Evolutionary conservation across 1,140 invertebrate genomes (phyloP), one percentile per base, ranked within the genome.

Genomic region (Apis florea): DNA sequence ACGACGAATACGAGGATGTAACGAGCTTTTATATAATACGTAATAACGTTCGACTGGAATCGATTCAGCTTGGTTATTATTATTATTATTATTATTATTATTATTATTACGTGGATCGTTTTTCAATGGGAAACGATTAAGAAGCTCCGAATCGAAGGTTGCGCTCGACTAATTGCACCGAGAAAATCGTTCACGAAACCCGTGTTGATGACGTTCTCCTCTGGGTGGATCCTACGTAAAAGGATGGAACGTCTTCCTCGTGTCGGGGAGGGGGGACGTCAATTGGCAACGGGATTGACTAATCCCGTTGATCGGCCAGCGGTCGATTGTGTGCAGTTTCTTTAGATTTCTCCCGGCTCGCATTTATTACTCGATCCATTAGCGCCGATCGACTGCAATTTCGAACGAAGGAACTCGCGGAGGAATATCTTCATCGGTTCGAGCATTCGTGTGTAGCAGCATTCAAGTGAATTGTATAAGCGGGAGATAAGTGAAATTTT

Each of bases 21-120:
- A 40, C 6, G 6, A 5, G 31, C 31, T 40, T 40, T 40, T 40
- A 40, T 13, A 47, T 51, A 70, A n/a, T n/a, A n/a, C n/a, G n/a
- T n/a, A n/a, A 70, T 70, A 79, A 79, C 53, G 40, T 6, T 69
- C 53, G 54, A 17, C 31, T 56, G 51, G 3, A 71, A 70, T 61
- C 56, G 67, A 53, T 70, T 70, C 66, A n/a, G n/a, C n/a, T n/a
- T n/a, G n/a, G n/a, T n/a, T n/a, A n/a, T n/a, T n/a, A n/a, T n/a
- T n/a, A n/a, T n/a, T n/a, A n/a, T n/a, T n/a, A n/a, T n/a, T n/a
- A n/a, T n/a, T n/a, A n/a, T n/a, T n/a, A n/a, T n/a, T n/a, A n/a
- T 66, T 71, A n/a, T 79, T 40, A 53, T 58, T 79, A 24, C 24
- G 24, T 13, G 24, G 10, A n/a, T 21, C 69, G 12, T 47, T 13